A percentile compares a stretch with the other conserved stretches of the same genome.
Conservation (phyloP, 2,113 vertebrate genomes). For the Macrotus californicus region DNA sequence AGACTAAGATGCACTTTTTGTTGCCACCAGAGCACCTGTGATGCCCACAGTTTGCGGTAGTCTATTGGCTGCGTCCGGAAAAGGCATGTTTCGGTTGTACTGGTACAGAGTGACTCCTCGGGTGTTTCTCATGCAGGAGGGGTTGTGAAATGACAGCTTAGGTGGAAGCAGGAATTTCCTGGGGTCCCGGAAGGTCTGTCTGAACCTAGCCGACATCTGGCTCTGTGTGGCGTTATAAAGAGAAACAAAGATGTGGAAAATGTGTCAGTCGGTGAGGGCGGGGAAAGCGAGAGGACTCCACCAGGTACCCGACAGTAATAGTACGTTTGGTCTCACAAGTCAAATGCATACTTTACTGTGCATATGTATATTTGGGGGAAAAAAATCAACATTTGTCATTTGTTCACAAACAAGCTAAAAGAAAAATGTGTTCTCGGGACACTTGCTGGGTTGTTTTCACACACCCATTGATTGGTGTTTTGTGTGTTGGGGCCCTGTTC, state of each 20-base stretch:
- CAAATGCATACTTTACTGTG: constrained; percentile 66
- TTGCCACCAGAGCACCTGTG: constrained; percentile 37
- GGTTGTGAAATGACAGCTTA: constrained; percentile 29
- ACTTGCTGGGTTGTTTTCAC: constrained; percentile 60
- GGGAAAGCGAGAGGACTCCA: constrained; percentile 52
- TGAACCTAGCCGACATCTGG: constrained; percentile 23
- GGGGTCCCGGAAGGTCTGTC: constrained; percentile 19
- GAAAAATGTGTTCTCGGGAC: constrained; percentile 6
- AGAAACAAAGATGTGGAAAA: constrained; percentile 71
- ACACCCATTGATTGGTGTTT: constrained; percentile 66
- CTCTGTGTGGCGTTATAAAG: constrained; percentile 37
- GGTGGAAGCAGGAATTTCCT: constrained; percentile 28
- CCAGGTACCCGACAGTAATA: constrained; percentile 27
- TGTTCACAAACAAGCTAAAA: constrained; percentile 27
- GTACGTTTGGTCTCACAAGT: constrained; percentile 45
- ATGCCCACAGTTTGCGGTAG: not conserved
- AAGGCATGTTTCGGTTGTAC: not conserved
- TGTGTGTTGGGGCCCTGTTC: constrained; percentile 27
- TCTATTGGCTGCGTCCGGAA: constrained; percentile 34
- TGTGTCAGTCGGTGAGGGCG: constrained; percentile 40
- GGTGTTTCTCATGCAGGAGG: not conserved
- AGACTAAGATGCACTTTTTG: constrained; percentile 34
- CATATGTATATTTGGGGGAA: not conserved
- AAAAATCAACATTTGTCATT: not conserved
- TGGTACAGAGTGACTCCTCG: not conserved